Percentiles rank a stretch among this genome's conserved stretches.
Conservation (phyloP, 2,797 vertebrate species). For the Mus minutoides region DNA sequence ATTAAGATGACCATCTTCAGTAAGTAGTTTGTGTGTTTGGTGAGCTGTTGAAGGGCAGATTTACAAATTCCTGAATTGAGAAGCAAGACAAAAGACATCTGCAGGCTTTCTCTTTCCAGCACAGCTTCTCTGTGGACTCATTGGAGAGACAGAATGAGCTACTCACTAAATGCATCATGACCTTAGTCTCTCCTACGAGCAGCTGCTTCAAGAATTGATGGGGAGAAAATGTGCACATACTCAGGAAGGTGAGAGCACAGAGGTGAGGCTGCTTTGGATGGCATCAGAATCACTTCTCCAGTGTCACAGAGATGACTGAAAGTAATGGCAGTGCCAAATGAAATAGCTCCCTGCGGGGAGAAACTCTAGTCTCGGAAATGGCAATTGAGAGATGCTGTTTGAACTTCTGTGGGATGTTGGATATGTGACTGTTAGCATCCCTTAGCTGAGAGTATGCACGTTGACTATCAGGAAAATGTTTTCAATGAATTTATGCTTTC, state of each 20-base stretch:
- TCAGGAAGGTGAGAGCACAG: conserved; percentile 24
- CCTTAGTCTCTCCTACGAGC: not conserved
- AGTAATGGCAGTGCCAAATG: conserved; percentile 45
- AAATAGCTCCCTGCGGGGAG: not conserved
- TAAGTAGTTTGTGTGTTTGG: conserved; percentile 10
- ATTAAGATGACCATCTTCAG: conserved; percentile 21
- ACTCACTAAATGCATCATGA: not conserved
- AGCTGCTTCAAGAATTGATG: conserved; percentile 31
- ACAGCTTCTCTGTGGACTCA: not conserved
- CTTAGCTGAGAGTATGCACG: not conserved
- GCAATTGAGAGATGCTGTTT: conserved; percentile 10
- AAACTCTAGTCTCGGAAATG: conserved; percentile 30
- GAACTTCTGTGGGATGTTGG: not conserved
- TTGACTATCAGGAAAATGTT: conserved; percentile 21
- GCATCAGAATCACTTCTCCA: conserved; percentile 39
- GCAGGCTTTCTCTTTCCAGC: not conserved
- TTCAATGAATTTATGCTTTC: not conserved
- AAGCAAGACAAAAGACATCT: conserved; percentile 31
- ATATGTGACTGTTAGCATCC: not conserved
- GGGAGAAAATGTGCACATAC: conserved; percentile 36
- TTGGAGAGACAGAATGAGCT: not conserved
- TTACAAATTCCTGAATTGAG: not conserved
- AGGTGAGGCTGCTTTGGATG: not conserved
- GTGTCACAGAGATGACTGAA: conserved; percentile 51
- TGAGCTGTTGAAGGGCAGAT: not conserved